Evolutionary conservation across 1,140 invertebrate species (phyloP).

Genomic region (Caerostris darwini): DNA sequence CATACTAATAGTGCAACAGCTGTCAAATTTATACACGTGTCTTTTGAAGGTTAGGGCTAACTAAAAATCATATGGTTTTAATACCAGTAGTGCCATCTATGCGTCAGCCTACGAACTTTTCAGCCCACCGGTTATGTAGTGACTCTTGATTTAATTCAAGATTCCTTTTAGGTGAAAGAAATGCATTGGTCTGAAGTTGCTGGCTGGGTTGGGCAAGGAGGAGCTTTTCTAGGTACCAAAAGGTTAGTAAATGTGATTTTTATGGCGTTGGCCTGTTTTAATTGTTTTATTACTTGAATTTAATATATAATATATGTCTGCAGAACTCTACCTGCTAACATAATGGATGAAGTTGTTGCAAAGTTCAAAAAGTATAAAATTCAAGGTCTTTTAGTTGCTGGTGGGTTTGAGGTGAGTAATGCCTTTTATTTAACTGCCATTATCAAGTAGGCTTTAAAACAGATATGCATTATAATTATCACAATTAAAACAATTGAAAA

Average conservation of each 20-base stretch:
- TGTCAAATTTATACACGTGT: too few species aligned
- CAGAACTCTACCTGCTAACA: slow-evolving; percentile 88
- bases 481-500: too few species aligned
- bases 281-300: background rate
- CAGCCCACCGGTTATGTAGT: too few species aligned
- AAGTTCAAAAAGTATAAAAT: slow-evolving; percentile 92
- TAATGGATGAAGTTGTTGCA: slow-evolving; percentile 84
- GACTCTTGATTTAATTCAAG: background rate
- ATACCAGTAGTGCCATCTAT: too few species aligned
- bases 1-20: too few species aligned
- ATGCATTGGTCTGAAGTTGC: slow-evolving; percentile 94
- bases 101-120: too few species aligned
- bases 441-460: background rate
- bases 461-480: too few species aligned
- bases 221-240: slow-evolving; percentile 97
- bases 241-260: slow-evolving; percentile 72
- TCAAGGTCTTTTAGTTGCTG: slow-evolving; percentile 95
- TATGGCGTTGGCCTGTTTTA: background rate
- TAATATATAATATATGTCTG: background rate
- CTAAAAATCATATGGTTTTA: too few species aligned
- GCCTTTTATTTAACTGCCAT: background rate
- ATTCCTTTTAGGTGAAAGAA: slow-evolving; percentile 84
- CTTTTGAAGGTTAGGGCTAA: too few species aligned
- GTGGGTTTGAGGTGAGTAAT: slow-evolving; percentile 89
- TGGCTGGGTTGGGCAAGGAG: slow-evolving; percentile 98